Percentiles rank a stretch among this genome's conserved stretches.
Conservation (phyloP, 2,113 vertebrate genomes). For the Nestor notabilis region DNA sequence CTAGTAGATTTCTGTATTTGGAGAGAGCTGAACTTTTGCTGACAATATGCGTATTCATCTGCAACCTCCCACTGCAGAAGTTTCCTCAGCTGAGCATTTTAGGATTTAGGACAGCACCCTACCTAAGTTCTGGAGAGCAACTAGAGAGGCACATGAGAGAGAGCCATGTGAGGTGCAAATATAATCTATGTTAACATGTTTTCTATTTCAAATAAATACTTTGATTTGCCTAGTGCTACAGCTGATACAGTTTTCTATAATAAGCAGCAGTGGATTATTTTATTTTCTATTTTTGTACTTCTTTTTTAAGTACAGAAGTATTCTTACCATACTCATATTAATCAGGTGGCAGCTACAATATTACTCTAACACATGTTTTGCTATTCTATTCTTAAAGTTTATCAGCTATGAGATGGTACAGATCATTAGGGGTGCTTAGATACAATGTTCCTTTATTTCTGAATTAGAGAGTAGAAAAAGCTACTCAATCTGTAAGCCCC, state of each 20-base stretch:
- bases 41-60: neutral
- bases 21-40: neutral
- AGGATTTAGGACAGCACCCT: neutral
- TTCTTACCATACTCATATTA: fast-evolving
- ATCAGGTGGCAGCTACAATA: neutral
- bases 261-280: neutral
- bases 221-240: neutral
- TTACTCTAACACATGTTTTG: neutral
- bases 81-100: neutral
- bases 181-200: neutral
- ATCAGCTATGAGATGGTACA: neutral
- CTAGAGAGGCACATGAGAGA: neutral
- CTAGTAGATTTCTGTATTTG: neutral
- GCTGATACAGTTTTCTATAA: neutral
- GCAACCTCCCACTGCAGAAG: neutral
- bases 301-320: neutral
- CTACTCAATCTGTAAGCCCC: neutral
- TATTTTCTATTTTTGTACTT: neutral
- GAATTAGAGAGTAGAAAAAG: neutral
- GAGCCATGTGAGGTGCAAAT: neutral
- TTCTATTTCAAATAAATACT: neutral
- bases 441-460: neutral
- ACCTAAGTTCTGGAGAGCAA: neutral
- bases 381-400: neutral
- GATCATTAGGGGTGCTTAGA: neutral